Percentiles rank a stretch among this genome's conserved stretches.
Evolutionary conservation across 2,113 vertebrate genomes (phyloP).

Genomic region (Corythornis madagascariensis): DNA sequence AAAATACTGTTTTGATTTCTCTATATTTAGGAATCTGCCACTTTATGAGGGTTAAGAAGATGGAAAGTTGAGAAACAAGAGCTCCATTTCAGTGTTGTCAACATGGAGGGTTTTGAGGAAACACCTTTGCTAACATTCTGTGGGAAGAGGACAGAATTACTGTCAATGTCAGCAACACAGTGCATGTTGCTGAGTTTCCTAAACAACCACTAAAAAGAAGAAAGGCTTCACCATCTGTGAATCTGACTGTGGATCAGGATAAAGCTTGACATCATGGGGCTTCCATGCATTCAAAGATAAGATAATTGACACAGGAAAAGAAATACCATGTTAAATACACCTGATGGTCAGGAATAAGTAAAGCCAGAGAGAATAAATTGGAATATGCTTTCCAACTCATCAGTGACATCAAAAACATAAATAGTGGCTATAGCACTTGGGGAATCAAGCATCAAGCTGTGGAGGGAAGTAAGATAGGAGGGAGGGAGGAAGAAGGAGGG

Average conservation of each 20-base stretch:
- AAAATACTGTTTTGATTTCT: background rate
- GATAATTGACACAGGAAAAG: background rate
- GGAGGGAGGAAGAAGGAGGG: background rate
- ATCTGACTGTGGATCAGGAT: background rate
- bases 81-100: background rate
- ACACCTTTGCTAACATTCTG: background rate
- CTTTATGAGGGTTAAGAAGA: background rate
- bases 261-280: background rate
- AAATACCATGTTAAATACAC: background rate
- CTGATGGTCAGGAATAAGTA: background rate
- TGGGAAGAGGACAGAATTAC: background rate
- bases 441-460: background rate
- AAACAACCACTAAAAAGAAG: background rate
- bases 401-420: background rate
- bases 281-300: background rate
- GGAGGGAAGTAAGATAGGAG: background rate
- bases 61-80: background rate
- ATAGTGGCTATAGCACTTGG: background rate
- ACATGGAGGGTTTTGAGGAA: background rate
- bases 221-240: background rate
- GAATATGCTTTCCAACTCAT: background rate
- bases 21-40: background rate
- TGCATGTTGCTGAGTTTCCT: background rate
- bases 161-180: rapidly evolving
- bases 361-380: background rate